Evolutionary conservation across 1,140 invertebrate species (phyloP).

Genomic region (Zaprionus taronus): DNA sequence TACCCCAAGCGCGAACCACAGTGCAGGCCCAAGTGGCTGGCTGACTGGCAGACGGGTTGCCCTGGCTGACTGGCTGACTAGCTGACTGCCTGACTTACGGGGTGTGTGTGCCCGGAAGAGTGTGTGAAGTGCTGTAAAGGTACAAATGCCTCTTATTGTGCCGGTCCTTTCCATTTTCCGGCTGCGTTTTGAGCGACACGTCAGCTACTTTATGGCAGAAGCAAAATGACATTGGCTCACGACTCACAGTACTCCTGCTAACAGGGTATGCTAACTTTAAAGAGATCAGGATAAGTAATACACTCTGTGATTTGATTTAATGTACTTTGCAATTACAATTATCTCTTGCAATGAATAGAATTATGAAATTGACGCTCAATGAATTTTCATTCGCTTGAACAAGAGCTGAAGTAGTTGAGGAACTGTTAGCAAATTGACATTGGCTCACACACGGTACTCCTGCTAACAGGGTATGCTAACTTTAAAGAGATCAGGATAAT

Average conservation of each 20-base stretch:
- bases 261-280: neutral
- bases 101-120: constrained; percentile 21
- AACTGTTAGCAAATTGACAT: constrained; percentile 3
- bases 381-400: neutral
- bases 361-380: neutral
- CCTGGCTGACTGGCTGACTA: constrained; percentile 13
- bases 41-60: neutral
- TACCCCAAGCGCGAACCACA: constrained; percentile 52
- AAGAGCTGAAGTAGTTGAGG: neutral
- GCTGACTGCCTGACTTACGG: neutral
- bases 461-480: neutral
- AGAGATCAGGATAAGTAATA: neutral
- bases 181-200: constrained; percentile 11
- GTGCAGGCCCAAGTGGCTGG: constrained; percentile 37
- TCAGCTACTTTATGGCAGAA: neutral
- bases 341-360: neutral
- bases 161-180: constrained; percentile 13
- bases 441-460: neutral
- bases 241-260: neutral
- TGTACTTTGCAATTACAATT: neutral
- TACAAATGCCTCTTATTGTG: constrained; percentile 31
- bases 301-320: neutral
- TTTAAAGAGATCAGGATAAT: neutral
- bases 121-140: constrained; percentile 43
- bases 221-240: constrained; percentile 16